Percentiles rank a stretch among this genome's conserved stretches.
Conservation (phyloP, 2,797 vertebrate genomes). For the Phrynocephalus guinanensis region DNA sequence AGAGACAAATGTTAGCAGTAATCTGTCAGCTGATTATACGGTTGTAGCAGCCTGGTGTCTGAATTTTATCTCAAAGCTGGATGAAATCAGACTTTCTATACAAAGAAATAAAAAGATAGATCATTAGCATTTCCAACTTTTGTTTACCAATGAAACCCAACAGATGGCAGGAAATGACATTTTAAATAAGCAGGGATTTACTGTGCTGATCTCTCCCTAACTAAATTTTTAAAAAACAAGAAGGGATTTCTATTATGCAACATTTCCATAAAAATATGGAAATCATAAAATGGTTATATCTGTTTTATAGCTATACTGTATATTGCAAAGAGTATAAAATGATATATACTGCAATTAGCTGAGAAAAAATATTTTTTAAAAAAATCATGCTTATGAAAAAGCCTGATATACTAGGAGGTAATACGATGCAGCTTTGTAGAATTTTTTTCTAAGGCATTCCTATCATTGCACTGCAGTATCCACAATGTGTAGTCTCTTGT, state of each 20-base stretch:
- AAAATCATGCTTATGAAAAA: too few relatives aligned
- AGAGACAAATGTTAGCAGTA: background rate
- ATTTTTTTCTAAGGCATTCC: background rate
- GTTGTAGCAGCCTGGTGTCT: background rate
- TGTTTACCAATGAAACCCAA: background rate
- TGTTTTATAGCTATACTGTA: constrained; percentile 7
- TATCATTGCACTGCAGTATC: background rate
- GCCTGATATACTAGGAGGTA: background rate
- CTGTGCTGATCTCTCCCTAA: fast-evolving
- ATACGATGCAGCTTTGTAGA: background rate
- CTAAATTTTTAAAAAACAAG: background rate
- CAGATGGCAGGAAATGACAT: fast-evolving
- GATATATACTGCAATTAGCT: fast-evolving
- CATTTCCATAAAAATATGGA: constrained; percentile 19
- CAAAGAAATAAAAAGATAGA: background rate
- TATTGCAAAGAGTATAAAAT: background rate
- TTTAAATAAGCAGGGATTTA: constrained; percentile 17
- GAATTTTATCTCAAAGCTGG: background rate
- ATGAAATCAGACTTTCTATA: background rate
- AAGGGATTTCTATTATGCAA: background rate
- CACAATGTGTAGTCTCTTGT: too few relatives aligned
- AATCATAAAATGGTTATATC: background rate
- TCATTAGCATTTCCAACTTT: background rate
- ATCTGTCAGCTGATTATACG: background rate
- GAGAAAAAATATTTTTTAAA: background rate